These are phyloP conservation scores for Scaptomyza tumidula DNA, from an alignment of 2,888 invertebrate species.

Conservation along the genomic window DNA sequence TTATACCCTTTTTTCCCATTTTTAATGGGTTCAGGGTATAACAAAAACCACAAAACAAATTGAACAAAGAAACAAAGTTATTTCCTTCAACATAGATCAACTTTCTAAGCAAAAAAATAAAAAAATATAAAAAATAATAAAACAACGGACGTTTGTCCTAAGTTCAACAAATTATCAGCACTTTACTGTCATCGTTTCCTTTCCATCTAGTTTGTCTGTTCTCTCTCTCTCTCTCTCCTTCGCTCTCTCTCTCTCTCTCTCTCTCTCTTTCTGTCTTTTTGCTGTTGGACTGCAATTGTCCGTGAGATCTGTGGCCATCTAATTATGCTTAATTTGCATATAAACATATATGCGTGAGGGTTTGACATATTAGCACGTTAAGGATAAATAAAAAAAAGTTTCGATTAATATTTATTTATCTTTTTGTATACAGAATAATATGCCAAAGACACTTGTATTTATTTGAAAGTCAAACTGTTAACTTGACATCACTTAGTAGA, in stretches of 20 bases:
- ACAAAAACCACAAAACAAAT: constrained; percentile 47
- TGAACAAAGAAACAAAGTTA: constrained; percentile 31
- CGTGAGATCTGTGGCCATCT: constrained; percentile 59
- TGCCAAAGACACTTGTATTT: too few relatives aligned
- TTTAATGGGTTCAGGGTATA: too few relatives aligned
- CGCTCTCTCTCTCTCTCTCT: not conserved
- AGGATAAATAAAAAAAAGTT: too few relatives aligned
- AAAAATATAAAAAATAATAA: constrained; percentile 20
- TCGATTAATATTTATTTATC: too few relatives aligned
- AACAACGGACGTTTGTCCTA: constrained; percentile 12
- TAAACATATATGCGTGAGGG: constrained; percentile 9
- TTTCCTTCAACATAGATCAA: constrained; percentile 54
- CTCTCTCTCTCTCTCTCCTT: not conserved
- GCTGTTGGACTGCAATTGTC: constrained; percentile 51
- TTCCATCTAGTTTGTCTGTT: not conserved
- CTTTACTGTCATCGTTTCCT: constrained; percentile 52
- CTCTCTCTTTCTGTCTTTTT: not conserved
- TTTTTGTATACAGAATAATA: too few relatives aligned
- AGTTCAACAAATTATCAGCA: constrained; percentile 67
- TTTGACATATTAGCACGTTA: too few relatives aligned
- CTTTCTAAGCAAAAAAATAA: constrained; percentile 27
- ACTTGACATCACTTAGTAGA: too few relatives aligned
- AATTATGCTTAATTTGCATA: constrained; percentile 57
- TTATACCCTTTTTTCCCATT: too few relatives aligned
- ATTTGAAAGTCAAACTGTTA: too few relatives aligned